A percentile compares a stretch with the other conserved stretches of the same genome.
These are phyloP conservation scores for Drosophila equinoxialis DNA, from an alignment of 1,140 invertebrate species.

Conservation along the genomic window DNA sequence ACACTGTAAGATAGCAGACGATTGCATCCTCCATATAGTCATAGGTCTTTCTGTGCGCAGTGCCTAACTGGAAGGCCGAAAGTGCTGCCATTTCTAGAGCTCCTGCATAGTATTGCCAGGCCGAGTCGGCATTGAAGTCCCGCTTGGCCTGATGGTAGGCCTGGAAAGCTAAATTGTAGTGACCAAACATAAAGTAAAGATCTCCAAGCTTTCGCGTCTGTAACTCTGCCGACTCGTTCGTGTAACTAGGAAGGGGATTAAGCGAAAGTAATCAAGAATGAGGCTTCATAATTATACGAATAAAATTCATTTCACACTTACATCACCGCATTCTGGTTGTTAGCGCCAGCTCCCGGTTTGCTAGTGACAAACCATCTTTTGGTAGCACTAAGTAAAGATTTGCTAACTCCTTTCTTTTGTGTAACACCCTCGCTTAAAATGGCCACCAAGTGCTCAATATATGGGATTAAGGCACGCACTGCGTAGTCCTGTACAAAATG, in stretches of 20 bases:
- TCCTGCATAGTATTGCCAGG: constrained; percentile 98
- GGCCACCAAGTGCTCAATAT: constrained; percentile 93
- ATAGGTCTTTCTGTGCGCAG: constrained; percentile 89
- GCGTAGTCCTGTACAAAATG: constrained; percentile 95
- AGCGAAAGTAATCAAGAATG: not conserved
- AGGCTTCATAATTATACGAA: not conserved
- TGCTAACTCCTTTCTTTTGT: constrained; percentile 95
- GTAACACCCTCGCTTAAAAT: constrained; percentile 93
- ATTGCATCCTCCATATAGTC: constrained; percentile 98
- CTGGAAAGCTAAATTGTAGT: constrained; percentile 95
- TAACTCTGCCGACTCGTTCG: constrained; percentile 94
- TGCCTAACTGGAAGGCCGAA: constrained; percentile 94
- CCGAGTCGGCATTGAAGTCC: constrained; percentile 97
- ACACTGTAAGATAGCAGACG: constrained; percentile 93
- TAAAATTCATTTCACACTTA: constrained; percentile 83
- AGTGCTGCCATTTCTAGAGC: constrained; percentile 97
- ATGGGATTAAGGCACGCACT: constrained; percentile 93
- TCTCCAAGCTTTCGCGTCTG: constrained; percentile 96
- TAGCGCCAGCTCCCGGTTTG: constrained; percentile 89
- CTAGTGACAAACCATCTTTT: constrained; percentile 97
- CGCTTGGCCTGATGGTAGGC: constrained; percentile 97
- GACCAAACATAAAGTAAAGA: constrained; percentile 97
- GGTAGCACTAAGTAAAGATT: constrained; percentile 95
- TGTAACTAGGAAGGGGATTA: constrained; percentile 86
- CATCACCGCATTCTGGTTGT: constrained; percentile 91